Conservation (phyloP, 2,797 vertebrate genomes). For the Microctenopoma lineatum region DNA sequence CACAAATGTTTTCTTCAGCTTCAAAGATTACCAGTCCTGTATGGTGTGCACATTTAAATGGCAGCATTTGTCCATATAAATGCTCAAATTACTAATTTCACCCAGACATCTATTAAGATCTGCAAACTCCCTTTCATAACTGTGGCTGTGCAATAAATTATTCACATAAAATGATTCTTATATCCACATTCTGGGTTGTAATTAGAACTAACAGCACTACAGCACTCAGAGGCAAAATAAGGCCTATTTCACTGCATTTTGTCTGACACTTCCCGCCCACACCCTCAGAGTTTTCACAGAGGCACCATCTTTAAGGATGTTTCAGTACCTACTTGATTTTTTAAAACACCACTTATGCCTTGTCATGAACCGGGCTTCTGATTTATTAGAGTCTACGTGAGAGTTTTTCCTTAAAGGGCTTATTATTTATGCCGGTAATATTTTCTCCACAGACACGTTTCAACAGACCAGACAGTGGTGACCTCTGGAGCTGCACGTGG, state of each 20-base stretch:
- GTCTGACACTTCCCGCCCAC: slow-evolving; percentile 24
- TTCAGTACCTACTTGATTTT: background rate
- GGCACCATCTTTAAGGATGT: background rate
- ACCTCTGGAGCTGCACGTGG: slow-evolving; percentile 10
- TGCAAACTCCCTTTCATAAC: slow-evolving; percentile 40
- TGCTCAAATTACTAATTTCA: slow-evolving; percentile 17
- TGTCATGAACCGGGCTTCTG: accelerated
- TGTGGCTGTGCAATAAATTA: slow-evolving; percentile 37
- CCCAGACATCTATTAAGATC: slow-evolving; percentile 23
- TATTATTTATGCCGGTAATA: background rate
- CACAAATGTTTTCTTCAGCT: slow-evolving; percentile 19
- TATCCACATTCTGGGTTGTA: slow-evolving; percentile 6
- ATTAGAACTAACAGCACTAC: slow-evolving; percentile 8
- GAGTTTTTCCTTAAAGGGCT: background rate
- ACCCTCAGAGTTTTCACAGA: slow-evolving; percentile 5
- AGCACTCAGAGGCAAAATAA: slow-evolving; percentile 1
- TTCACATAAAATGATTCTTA: slow-evolving; percentile 33
- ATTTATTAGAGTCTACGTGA: background rate
- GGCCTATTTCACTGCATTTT: slow-evolving; percentile 20
- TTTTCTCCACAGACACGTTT: background rate
- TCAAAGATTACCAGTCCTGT: slow-evolving; percentile 22
- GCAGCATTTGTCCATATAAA: slow-evolving; percentile 11
- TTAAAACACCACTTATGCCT: background rate
- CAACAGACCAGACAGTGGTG: background rate
- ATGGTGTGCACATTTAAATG: background rate